phyloP scores from a whole-genome alignment of 2,888 invertebrate species.

The Bibio marci region DNA sequence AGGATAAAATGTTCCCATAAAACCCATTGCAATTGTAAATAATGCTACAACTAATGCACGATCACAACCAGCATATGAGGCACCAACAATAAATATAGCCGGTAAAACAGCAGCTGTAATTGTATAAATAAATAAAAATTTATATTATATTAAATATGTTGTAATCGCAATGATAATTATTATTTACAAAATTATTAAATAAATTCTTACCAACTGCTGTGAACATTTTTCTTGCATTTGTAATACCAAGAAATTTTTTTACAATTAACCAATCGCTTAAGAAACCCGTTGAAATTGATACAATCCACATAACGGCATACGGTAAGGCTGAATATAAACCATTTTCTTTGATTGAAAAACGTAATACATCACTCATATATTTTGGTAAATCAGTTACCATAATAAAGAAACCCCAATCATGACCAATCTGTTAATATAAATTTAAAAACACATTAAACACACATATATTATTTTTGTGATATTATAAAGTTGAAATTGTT shows the following conservation, averaged over 20 bases:
- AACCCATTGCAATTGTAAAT: constrained; percentile 48
- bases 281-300: constrained; percentile 41
- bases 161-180: too few relatives aligned
- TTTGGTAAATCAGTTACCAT: constrained; percentile 47
- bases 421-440: constrained; percentile 29
- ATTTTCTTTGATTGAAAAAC: constrained; percentile 40
- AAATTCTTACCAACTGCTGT: constrained; percentile 43
- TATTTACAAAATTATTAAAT: not conserved
- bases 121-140: not conserved
- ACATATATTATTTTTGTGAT: constrained; percentile 2
- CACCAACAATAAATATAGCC: constrained; percentile 46
- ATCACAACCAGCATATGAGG: constrained; percentile 52
- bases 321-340: constrained; percentile 42
- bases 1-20: constrained; percentile 53
- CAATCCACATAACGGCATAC: constrained; percentile 42
- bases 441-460: not conserved
- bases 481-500: too few relatives aligned
- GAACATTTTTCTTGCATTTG: constrained; percentile 42
- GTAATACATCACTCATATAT: constrained; percentile 41
- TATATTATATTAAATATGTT: not conserved
- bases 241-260: constrained; percentile 35
- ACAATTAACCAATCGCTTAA: constrained; percentile 51
- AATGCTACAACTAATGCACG: constrained; percentile 38
- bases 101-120: constrained; percentile 45
- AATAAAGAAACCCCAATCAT: constrained; percentile 48